These are phyloP conservation scores for Stegastes partitus DNA, from an alignment of 2,113 vertebrate species.

Conservation along the genomic window DNA sequence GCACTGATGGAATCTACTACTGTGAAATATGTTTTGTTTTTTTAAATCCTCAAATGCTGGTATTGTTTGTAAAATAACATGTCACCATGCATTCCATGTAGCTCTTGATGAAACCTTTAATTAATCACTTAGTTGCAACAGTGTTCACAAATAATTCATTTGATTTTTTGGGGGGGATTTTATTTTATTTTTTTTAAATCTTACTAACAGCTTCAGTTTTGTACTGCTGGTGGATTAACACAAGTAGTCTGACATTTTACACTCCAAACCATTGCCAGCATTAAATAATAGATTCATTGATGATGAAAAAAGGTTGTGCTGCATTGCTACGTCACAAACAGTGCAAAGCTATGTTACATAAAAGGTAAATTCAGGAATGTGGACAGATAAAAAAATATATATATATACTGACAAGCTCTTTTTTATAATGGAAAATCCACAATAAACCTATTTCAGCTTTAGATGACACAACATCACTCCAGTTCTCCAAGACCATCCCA, in stretches of 20 bases:
- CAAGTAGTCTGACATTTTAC: background rate
- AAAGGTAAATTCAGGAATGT: conserved; percentile 33
- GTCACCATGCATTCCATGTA: too few species aligned
- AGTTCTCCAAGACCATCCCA: conserved; percentile 79
- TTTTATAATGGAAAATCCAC: conserved; percentile 73
- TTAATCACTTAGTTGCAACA: too few species aligned
- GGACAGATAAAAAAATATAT: conserved; percentile 31
- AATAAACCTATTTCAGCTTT: conserved; percentile 84
- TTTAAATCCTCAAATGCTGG: too few species aligned
- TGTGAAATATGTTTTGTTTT: too few species aligned
- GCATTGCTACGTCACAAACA: background rate
- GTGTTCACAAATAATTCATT: too few species aligned
- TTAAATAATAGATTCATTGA: background rate
- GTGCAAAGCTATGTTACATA: background rate
- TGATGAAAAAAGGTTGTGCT: background rate
- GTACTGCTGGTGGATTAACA: background rate
- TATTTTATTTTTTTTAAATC: too few species aligned
- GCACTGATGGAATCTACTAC: too few species aligned
- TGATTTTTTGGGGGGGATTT: too few species aligned
- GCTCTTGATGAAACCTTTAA: too few species aligned
- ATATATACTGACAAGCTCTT: conserved; percentile 28
- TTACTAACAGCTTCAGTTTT: too few species aligned
- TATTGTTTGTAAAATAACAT: too few species aligned
- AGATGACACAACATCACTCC: conserved; percentile 72
- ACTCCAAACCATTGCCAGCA: background rate